phyloP scores from a whole-genome alignment of 1,140 invertebrate species.

The Zophobas atratus region DNA sequence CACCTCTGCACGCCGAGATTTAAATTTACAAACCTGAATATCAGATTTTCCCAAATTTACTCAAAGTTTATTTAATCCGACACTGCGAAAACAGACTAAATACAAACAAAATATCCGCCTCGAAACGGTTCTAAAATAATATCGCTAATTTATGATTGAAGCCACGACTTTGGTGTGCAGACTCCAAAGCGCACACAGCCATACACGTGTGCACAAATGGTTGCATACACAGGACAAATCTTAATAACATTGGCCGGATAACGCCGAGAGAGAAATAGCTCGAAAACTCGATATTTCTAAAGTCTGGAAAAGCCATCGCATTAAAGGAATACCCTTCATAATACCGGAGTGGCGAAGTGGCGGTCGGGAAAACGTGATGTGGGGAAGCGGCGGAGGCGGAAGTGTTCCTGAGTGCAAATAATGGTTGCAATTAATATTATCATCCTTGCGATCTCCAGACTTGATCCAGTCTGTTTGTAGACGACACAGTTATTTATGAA shows the following conservation, averaged over 20 bases:
- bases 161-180: not conserved
- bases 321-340: not conserved
- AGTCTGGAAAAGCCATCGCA: not conserved
- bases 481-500: slow-evolving; percentile 7
- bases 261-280: not conserved
- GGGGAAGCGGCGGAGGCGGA: not conserved
- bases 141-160: not conserved
- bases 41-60: not conserved
- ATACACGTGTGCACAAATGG: not conserved
- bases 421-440: slow-evolving; percentile 33
- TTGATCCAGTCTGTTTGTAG: slow-evolving; percentile 23
- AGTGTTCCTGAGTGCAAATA: slow-evolving; percentile 31
- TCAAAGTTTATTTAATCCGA: not conserved
- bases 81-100: not conserved
- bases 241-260: not conserved
- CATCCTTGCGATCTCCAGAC: slow-evolving; percentile 23
- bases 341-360: not conserved
- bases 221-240: not conserved
- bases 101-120: not conserved
- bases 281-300: not conserved
- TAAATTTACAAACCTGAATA: not conserved
- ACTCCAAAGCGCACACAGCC: not conserved
- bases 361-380: slow-evolving; percentile 3
- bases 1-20: not conserved
- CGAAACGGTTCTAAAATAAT: slow-evolving; percentile 4